Evolutionary conservation across 2,797 vertebrate species (phyloP).

Genomic region (Kryptolebias ocellatus): DNA sequence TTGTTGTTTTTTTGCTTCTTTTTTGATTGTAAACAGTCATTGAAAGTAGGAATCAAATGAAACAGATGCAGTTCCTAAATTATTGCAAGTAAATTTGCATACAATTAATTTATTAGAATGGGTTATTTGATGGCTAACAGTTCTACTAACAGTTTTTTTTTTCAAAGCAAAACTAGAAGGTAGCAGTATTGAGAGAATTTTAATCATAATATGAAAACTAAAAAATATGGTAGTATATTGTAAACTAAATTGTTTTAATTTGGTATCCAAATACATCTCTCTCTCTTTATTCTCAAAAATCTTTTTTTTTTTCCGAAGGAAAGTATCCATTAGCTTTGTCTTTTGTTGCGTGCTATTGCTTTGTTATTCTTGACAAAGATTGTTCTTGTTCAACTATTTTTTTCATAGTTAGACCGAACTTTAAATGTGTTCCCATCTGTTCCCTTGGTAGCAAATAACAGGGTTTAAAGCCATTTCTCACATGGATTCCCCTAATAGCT

Average conservation of each 20-base stretch:
- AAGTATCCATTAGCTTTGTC: constrained; percentile 24
- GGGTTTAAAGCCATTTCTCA: constrained; percentile 73
- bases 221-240: background rate
- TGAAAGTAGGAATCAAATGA: constrained; percentile 19
- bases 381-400: constrained; percentile 43
- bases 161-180: background rate
- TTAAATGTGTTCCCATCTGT: constrained; percentile 73
- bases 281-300: constrained; percentile 11
- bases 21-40: constrained; percentile 6
- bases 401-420: constrained; percentile 49
- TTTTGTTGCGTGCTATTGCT: background rate
- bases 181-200: background rate
- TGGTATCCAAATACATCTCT: background rate
- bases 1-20: constrained; percentile 14
- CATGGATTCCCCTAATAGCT: constrained; percentile 74
- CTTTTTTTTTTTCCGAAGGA: constrained; percentile 29
- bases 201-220: background rate
- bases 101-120: background rate
- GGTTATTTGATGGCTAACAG: background rate
- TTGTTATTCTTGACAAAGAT: constrained; percentile 35
- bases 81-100: constrained; percentile 5
- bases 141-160: background rate
- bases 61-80: constrained; percentile 2
- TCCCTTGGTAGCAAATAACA: constrained; percentile 84
- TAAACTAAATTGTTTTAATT: background rate